Percentiles rank a stretch among this genome's conserved stretches.
Conservation (phyloP, 2,113 vertebrate genomes). For the Triplophysa rosa region DNA sequence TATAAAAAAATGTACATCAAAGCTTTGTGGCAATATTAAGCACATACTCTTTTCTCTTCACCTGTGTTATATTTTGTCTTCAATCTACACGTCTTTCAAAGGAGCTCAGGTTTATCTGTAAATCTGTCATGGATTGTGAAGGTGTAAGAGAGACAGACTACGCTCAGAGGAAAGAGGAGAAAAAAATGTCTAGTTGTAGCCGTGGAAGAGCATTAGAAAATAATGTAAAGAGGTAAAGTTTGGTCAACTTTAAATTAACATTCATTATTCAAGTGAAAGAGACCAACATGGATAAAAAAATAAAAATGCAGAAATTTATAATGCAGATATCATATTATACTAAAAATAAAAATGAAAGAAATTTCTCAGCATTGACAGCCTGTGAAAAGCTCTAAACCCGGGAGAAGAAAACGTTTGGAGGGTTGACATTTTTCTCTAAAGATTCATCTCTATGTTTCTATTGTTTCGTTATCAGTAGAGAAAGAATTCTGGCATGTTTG, state of each 20-base stretch:
- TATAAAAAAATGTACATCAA: background rate
- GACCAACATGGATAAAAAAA: too few species aligned
- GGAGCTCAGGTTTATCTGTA: conserved; percentile 6
- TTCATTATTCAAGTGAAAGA: too few species aligned
- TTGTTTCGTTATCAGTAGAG: conserved; percentile 17
- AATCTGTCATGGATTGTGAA: conserved; percentile 19
- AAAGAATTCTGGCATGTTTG: conserved; percentile 27
- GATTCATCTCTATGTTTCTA: background rate
- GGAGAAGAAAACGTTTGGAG: background rate
- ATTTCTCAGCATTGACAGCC: too few species aligned
- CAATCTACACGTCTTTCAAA: conserved; percentile 1
- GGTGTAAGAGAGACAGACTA: background rate
- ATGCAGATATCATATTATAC: too few species aligned
- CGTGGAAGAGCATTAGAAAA: too few species aligned
- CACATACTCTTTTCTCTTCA: background rate
- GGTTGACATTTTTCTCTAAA: background rate
- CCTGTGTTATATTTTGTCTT: conserved; percentile 20
- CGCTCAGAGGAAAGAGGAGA: background rate
- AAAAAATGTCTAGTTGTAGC: too few species aligned
- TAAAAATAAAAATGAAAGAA: too few species aligned
- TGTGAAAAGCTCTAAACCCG: background rate
- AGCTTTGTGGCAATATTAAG: background rate
- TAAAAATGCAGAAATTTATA: too few species aligned
- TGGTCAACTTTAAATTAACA: too few species aligned
- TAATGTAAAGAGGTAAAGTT: too few species aligned